A percentile compares a stretch with the other conserved stretches of the same genome.
Evolutionary conservation across 2,888 invertebrate species (phyloP).

Genomic region (Latrodectus elegans): DNA sequence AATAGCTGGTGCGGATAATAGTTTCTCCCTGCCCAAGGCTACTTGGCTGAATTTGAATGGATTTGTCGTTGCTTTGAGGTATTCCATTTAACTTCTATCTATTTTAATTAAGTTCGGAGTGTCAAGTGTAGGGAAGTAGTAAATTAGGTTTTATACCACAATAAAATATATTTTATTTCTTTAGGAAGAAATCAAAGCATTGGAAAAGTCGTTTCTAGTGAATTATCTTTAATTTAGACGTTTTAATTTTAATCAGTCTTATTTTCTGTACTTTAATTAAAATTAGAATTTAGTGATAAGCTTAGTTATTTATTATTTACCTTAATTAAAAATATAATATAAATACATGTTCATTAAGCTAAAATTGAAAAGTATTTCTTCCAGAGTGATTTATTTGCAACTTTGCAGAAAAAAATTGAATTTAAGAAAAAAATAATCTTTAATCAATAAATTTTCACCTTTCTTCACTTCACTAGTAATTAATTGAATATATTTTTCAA

Average conservation of each 20-base stretch:
- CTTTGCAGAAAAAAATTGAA: too few species aligned
- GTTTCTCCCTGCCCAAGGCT: background rate
- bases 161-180: background rate
- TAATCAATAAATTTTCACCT: too few species aligned
- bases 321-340: too few species aligned
- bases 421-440: too few species aligned
- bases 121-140: constrained; percentile 1
- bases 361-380: too few species aligned
- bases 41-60: background rate
- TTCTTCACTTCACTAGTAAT: too few species aligned
- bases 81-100: background rate
- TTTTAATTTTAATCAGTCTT: background rate
- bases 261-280: background rate
- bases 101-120: background rate
- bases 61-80: background rate
- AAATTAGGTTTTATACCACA: background rate
- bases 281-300: too few species aligned
- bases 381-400: too few species aligned
- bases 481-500: too few species aligned
- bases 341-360: too few species aligned
- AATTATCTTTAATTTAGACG: background rate
- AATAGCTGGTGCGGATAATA: background rate
- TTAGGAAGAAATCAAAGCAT: background rate
- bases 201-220: background rate
- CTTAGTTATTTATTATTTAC: too few species aligned